A percentile compares a stretch with the other conserved stretches of the same genome.
These are phyloP conservation scores for Chaetogeoica ovagalla DNA, from an alignment of 2,888 invertebrate genomes.

Conservation along the genomic window DNA sequence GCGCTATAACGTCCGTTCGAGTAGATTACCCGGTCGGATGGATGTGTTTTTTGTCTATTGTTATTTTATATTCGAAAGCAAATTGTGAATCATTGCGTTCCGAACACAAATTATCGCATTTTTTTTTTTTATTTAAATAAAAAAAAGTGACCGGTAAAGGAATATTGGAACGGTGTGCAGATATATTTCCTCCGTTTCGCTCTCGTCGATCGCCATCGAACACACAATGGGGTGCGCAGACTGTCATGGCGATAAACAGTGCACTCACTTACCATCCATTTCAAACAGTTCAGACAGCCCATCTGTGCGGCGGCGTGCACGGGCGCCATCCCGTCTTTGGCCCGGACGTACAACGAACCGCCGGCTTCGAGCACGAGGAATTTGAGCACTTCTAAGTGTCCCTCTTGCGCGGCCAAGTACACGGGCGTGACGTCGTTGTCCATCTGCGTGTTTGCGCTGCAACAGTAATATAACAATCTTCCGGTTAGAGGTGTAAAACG, in stretches of 20 bases:
- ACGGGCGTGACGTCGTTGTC: constrained; percentile 90
- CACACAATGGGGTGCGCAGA: too few species aligned
- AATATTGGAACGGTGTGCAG: too few species aligned
- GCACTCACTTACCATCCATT: constrained; percentile 81
- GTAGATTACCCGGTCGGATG: neutral
- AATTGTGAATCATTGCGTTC: too few species aligned
- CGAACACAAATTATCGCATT: too few species aligned
- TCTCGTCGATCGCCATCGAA: too few species aligned
- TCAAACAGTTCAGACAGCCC: constrained; percentile 82
- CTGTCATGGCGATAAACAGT: too few species aligned
- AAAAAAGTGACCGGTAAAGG: too few species aligned
- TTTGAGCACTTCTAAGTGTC: constrained; percentile 82
- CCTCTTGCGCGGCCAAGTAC: constrained; percentile 86
- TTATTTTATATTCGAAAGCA: too few species aligned
- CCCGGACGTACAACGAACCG: constrained; percentile 78
- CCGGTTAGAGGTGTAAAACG: neutral
- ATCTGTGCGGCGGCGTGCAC: constrained; percentile 89
- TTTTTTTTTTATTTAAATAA: too few species aligned
- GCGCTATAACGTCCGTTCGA: neutral
- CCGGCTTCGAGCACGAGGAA: constrained; percentile 83
- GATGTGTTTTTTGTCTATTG: too few species aligned
- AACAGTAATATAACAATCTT: constrained; percentile 57
- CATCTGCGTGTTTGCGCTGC: constrained; percentile 87
- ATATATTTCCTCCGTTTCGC: too few species aligned
- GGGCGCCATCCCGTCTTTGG: constrained; percentile 88